A percentile compares a stretch with the other conserved stretches of the same genome.
Evolutionary conservation across 2,113 vertebrate genomes (phyloP).

Genomic region (Ahaetulla prasina): DNA sequence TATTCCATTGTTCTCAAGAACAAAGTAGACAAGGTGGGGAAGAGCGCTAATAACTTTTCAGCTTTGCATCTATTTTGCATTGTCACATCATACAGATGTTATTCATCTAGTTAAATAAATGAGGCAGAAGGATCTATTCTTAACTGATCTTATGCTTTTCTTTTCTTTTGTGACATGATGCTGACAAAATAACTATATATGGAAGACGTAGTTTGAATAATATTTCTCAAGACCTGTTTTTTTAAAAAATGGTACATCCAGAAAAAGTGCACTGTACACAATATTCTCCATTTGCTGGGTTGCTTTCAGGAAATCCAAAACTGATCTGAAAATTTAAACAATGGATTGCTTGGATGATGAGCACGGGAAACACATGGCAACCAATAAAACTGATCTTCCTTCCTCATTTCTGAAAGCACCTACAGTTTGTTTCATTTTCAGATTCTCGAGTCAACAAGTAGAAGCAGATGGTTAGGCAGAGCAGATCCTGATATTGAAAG

Average conservation of each 20-base stretch:
- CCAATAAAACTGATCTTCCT: not conserved
- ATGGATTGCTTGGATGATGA: not conserved
- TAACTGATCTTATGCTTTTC: conserved; percentile 32
- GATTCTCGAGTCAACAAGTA: not conserved
- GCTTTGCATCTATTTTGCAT: conserved; percentile 39
- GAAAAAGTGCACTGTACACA: not conserved
- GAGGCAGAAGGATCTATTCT: conserved; percentile 45
- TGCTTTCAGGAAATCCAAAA: not conserved
- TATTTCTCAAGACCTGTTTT: not conserved
- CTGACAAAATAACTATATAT: not conserved
- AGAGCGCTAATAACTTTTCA: conserved; percentile 55
- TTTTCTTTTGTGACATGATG: not conserved
- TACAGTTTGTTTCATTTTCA: not conserved
- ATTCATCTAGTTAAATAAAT: conserved; percentile 57
- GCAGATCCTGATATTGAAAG: not conserved
- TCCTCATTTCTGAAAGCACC: not conserved
- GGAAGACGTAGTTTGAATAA: not conserved
- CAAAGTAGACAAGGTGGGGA: not conserved
- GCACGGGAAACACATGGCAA: not conserved
- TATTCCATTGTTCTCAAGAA: conserved; percentile 52
- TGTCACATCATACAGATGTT: conserved; percentile 38
- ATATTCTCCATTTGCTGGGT: not conserved
- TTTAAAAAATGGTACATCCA: not conserved
- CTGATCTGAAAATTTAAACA: not conserved
- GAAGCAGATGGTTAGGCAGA: not conserved